Evolutionary conservation across 2,113 vertebrate species (phyloP).

Genomic region (Anoura caudifer): DNA sequence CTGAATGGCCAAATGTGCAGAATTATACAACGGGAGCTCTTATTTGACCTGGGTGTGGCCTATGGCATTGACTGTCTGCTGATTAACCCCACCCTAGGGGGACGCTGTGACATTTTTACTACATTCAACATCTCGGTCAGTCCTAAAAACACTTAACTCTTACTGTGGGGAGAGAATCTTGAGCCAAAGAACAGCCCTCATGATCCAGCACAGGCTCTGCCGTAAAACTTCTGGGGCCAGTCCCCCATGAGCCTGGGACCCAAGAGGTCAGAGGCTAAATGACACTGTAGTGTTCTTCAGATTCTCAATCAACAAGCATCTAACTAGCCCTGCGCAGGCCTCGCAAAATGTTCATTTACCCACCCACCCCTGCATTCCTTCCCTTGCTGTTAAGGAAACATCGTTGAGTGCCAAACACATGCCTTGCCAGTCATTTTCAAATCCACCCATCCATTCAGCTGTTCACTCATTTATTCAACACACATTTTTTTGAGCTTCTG

Average conservation of each 20-base stretch:
- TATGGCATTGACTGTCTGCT: slow-evolving; percentile 94
- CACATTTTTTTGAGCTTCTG: neutral
- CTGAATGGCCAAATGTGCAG: slow-evolving; percentile 85
- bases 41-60: slow-evolving; percentile 86
- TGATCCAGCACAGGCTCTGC: too few species aligned
- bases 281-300: neutral
- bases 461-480: neutral
- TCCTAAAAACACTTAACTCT: neutral
- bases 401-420: neutral
- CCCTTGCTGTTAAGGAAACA: neutral
- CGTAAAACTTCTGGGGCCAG: neutral
- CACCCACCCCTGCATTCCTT: neutral
- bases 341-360: neutral
- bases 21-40: slow-evolving; percentile 87
- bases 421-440: neutral
- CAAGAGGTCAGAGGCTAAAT: neutral
- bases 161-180: neutral
- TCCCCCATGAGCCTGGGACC: neutral
- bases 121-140: slow-evolving; percentile 82
- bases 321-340: neutral
- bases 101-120: slow-evolving; percentile 87
- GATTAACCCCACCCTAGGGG: slow-evolving; percentile 88
- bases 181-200: neutral
- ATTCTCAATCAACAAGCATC: neutral
- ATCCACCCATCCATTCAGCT: neutral